Evolutionary conservation across 1,140 invertebrate species (phyloP).

Genomic region (Lepidurus packardi): DNA sequence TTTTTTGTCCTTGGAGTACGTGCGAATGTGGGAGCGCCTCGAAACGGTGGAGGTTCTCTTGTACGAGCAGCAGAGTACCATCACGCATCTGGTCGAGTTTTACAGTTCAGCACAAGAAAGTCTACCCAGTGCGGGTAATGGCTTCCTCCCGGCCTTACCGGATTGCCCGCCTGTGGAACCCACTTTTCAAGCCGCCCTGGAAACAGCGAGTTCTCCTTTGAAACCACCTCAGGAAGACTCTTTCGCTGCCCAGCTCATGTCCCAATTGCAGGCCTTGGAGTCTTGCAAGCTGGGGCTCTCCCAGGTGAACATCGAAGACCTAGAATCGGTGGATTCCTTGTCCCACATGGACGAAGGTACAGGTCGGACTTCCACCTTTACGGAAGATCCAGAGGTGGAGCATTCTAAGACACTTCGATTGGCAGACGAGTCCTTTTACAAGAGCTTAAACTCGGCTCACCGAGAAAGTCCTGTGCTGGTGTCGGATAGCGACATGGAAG

Average conservation of each 20-base stretch:
- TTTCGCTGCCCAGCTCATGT: constrained; percentile 21
- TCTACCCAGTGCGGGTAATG: not conserved
- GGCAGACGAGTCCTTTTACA: constrained; percentile 80
- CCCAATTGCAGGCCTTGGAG: not conserved
- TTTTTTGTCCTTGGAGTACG: constrained; percentile 82
- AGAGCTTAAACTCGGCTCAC: constrained; percentile 79
- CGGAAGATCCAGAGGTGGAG: constrained; percentile 39
- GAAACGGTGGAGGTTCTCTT: constrained; percentile 84
- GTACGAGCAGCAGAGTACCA: constrained; percentile 85
- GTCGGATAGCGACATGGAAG: constrained; percentile 47
- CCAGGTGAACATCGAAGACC: not conserved
- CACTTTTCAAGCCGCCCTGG: not conserved
- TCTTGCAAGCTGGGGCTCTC: constrained; percentile 21
- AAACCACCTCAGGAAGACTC: constrained; percentile 22
- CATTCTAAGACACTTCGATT: constrained; percentile 34
- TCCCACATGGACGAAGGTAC: not conserved
- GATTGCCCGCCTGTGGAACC: not conserved
- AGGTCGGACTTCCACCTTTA: not conserved
- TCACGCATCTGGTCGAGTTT: constrained; percentile 76
- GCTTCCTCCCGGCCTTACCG: constrained; percentile 29
- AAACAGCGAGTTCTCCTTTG: constrained; percentile 3
- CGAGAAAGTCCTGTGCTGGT: constrained; percentile 62
- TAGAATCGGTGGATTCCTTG: constrained; percentile 9
- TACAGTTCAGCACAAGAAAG: constrained; percentile 46
- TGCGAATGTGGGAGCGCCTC: constrained; percentile 87